Percentiles rank a stretch among this genome's conserved stretches.
These are phyloP conservation scores for Acropora yongei DNA, from an alignment of 64 coral and sea anemone species.

Conservation along the genomic window DNA sequence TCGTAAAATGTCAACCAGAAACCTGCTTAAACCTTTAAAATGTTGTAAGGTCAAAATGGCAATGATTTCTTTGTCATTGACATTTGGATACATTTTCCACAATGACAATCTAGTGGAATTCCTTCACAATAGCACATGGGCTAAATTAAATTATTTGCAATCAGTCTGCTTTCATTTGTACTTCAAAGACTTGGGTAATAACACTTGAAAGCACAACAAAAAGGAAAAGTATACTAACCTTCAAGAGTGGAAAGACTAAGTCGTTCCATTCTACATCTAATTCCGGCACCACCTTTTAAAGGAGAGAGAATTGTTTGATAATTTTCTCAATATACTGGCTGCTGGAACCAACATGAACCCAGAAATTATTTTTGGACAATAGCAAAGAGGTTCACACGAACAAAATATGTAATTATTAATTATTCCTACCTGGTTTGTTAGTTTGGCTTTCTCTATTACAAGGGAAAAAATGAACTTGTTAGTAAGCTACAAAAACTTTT, in stretches of 20 bases:
- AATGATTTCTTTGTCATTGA: no score
- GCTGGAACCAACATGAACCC: no score
- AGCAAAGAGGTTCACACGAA: neutral
- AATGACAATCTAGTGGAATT: no score
- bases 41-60: no score
- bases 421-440: neutral
- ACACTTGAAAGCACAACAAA: no score
- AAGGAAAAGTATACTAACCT: constrained; percentile 2
- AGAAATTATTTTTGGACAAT: neutral
- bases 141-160: no score
- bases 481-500: neutral
- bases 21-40: no score
- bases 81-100: no score
- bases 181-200: no score
- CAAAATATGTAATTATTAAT: neutral
- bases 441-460: neutral
- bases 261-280: constrained; percentile 62
- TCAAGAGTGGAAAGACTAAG: constrained; percentile 71
- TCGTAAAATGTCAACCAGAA: no score
- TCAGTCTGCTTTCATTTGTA: no score
- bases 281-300: neutral
- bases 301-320: neutral
- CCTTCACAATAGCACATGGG: no score
- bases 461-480: neutral
- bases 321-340: neutral